Conservation (phyloP, 2,888 invertebrate species). For the Cantharis rustica region DNA sequence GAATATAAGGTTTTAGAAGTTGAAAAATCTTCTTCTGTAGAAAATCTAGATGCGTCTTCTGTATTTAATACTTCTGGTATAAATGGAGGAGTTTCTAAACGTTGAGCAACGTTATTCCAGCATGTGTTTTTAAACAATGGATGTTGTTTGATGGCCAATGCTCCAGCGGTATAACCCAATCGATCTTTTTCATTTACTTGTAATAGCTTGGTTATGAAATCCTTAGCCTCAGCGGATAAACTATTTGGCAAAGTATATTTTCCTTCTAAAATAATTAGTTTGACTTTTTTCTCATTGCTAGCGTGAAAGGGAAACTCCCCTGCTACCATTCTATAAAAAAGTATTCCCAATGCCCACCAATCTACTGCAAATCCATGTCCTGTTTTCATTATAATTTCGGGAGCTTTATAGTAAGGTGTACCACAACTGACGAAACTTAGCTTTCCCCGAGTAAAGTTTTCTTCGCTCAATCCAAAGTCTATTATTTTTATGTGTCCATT, state of each 20-base stretch:
- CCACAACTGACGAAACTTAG: slow-evolving; percentile 97
- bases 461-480: slow-evolving; percentile 99
- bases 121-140: background rate
- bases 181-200: background rate
- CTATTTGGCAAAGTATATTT: background rate
- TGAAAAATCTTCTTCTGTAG: background rate
- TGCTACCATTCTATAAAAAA: slow-evolving; percentile 99
- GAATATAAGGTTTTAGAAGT: background rate
- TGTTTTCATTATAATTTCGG: slow-evolving; percentile 94
- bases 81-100: background rate
- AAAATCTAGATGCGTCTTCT: background rate
- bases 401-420: slow-evolving; percentile 94
- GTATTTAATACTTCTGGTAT: background rate
- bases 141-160: background rate
- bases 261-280: background rate
- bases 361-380: slow-evolving; percentile 94
- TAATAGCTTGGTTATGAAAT: background rate
- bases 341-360: slow-evolving; percentile 99
- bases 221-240: background rate
- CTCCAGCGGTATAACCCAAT: background rate
- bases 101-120: background rate
- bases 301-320: background rate
- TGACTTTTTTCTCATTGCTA: background rate
- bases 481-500: slow-evolving; percentile 99
- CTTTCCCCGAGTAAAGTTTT: slow-evolving; percentile 94